phyloP scores from a whole-genome alignment of 1,140 invertebrate species.

The Ruditapes philippinarum region DNA sequence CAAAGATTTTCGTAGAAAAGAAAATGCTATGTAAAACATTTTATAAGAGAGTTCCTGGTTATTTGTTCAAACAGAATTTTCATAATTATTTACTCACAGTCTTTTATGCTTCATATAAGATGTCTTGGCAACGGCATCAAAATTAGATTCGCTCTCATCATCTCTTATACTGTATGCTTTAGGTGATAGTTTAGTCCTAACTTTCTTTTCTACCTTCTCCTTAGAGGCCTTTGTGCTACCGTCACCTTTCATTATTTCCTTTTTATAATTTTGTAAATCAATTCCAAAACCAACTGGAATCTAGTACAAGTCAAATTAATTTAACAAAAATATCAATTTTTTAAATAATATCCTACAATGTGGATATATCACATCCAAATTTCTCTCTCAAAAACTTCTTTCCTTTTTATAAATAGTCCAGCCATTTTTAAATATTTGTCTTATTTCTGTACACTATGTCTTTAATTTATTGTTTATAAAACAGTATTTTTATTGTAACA shows the following conservation, averaged over 20 bases:
- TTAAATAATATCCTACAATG: no score
- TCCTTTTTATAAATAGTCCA: no score
- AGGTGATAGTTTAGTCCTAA: neutral
- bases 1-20: no score
- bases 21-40: no score
- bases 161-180: neutral
- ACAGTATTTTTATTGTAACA: neutral
- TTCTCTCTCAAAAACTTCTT: no score
- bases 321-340: no score
- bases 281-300: neutral
- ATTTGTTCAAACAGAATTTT: no score
- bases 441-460: no score
- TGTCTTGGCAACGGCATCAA: conserved; percentile 49
- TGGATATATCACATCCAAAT: no score
- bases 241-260: neutral
- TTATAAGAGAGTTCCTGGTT: no score
- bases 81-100: conserved; percentile 19
- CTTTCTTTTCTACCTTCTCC: neutral
- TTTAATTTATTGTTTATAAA: neutral
- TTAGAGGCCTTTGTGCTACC: neutral
- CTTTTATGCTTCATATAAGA: conserved; percentile 31
- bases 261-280: neutral
- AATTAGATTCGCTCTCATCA: conserved; percentile 28
- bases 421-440: no score
- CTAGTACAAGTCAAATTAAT: neutral